A percentile compares a stretch with the other conserved stretches of the same genome.
phyloP scores from a whole-genome alignment of 2,113 vertebrate genomes.

The Cheirogaleus medius region DNA sequence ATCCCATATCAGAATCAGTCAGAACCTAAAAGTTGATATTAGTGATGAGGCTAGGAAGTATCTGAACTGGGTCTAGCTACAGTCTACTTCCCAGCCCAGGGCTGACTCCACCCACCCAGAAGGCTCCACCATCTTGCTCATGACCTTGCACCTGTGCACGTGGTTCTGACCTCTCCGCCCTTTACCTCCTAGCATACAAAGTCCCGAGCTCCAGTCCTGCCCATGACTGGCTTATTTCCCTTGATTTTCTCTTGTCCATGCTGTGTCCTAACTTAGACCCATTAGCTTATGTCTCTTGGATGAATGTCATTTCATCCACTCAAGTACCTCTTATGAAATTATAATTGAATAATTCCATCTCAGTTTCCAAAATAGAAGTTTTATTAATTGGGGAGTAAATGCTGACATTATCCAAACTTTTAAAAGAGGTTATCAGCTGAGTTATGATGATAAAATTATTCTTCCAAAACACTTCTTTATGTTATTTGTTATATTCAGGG shows the following conservation, averaged over 20 bases:
- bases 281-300: background rate
- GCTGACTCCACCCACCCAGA: background rate
- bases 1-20: background rate
- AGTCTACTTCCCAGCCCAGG: accelerated
- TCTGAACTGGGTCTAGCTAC: background rate
- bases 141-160: background rate
- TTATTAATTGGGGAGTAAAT: background rate
- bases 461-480: constrained; percentile 26
- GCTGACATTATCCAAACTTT: background rate
- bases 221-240: background rate
- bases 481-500: background rate
- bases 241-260: background rate
- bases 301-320: constrained; percentile 40
- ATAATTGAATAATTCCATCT: background rate
- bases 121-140: accelerated
- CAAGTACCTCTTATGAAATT: background rate
- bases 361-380: background rate
- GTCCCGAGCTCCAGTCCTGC: background rate
- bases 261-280: background rate
- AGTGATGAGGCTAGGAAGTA: background rate
- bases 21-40: background rate
- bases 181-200: background rate
- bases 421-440: background rate
- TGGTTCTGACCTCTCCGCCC: background rate
- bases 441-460: constrained; percentile 19